Percentiles rank a stretch among this genome's conserved stretches.
Conservation (phyloP, 2,113 vertebrate genomes). For the Paralichthys olivaceus region DNA sequence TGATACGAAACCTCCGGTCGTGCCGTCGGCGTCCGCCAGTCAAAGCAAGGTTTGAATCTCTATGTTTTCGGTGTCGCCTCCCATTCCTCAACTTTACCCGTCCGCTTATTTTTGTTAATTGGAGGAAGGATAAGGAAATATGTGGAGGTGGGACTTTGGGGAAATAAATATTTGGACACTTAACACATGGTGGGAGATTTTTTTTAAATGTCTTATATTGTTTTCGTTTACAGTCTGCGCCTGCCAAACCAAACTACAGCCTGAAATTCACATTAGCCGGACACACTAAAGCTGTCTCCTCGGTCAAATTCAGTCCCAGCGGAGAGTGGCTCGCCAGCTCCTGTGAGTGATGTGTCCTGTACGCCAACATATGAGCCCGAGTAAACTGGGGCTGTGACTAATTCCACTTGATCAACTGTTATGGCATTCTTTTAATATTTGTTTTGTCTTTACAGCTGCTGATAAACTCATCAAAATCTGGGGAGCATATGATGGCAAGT, state of each 20-base stretch:
- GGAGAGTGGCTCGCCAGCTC: constrained; percentile 99
- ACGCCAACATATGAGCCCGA: too few relatives aligned
- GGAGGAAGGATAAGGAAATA: background rate
- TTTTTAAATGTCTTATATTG: background rate
- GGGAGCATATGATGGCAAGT: constrained; percentile 98
- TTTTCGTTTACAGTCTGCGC: constrained; percentile 86
- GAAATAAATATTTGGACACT: background rate
- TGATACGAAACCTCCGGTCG: constrained; percentile 92
- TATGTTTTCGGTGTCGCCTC: background rate
- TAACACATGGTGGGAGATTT: background rate
- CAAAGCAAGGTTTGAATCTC: constrained; percentile 91
- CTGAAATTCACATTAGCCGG: constrained; percentile 98
- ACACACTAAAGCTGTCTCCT: constrained; percentile 98
- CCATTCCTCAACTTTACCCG: background rate
- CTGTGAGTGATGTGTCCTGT: constrained; percentile 84
- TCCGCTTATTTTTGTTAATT: background rate
- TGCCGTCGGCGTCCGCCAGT: constrained; percentile 91
- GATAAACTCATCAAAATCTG: constrained; percentile 99
- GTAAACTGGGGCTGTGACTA: too few relatives aligned
- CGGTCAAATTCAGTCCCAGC: constrained; percentile 97
- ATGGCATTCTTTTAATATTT: background rate
- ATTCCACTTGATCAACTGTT: too few relatives aligned
- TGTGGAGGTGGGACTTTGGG: background rate
- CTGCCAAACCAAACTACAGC: constrained; percentile 96
- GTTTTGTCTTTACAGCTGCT: constrained; percentile 85